A percentile compares a stretch with the other conserved stretches of the same genome.
These are phyloP conservation scores for Sacculina carcini DNA, from an alignment of 2,888 invertebrate species.

Conservation along the genomic window DNA sequence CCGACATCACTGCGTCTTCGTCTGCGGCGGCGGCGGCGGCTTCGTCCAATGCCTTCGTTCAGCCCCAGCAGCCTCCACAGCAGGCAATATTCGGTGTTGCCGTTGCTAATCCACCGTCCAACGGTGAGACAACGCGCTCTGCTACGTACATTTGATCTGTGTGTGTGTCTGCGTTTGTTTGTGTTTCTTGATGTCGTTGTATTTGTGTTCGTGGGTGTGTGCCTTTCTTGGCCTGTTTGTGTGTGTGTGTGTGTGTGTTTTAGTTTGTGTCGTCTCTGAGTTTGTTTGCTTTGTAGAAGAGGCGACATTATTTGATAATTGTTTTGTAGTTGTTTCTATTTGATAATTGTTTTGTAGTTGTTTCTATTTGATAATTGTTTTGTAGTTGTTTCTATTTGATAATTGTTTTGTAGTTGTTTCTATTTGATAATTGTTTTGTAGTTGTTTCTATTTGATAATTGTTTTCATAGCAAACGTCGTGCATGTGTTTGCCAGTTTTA, in stretches of 20 bases:
- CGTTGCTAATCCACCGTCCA: neutral
- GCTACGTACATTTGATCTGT: neutral
- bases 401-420: too few species aligned
- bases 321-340: too few species aligned
- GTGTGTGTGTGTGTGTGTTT: constrained; percentile 9
- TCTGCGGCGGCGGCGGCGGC: constrained; percentile 15
- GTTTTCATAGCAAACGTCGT: too few species aligned
- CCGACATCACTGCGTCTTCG: constrained; percentile 21
- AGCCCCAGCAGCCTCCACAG: neutral
- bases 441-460: too few species aligned
- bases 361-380: too few species aligned
- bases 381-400: too few species aligned
- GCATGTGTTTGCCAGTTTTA: too few species aligned
- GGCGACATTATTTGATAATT: neutral
- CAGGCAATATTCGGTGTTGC: neutral
- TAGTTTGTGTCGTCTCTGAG: constrained; percentile 9
- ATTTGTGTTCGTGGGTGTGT: constrained; percentile 1
- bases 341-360: too few species aligned
- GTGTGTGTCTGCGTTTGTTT: constrained; percentile 6
- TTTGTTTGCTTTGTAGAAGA: constrained; percentile 11
- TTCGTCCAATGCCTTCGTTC: neutral
- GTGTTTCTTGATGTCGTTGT: constrained; percentile 5
- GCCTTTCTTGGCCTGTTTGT: constrained; percentile 3
- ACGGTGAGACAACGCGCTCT: neutral
- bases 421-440: too few species aligned